Base-by-base conservation (phyloP, 2,888 invertebrate species). In the Drosophila phalerata region DNA sequence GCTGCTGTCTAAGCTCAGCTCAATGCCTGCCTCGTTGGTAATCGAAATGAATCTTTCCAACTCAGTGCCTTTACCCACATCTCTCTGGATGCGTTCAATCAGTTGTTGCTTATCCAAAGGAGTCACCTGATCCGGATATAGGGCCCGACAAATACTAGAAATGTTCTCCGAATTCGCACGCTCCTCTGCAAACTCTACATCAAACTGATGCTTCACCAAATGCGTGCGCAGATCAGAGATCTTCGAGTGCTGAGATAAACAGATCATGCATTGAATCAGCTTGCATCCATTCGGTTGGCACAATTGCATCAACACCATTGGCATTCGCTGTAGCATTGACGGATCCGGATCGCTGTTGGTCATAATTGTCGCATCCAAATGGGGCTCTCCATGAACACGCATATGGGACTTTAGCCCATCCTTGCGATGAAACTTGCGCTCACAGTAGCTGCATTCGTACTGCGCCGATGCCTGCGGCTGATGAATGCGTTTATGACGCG, bases 401-500 rank as follows among this genome's bases (percentile, higher is more conserved):
- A 94, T 93, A 73, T 95, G 95, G 0, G 94, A 93, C 37, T 94
- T 94, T 63, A 95, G 92, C 83, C 94, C 94, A 77, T 94, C 94
- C 77, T 94, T 94, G 34, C 95, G 93, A 68, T 94, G 93, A 73
- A 94, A 95, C 80, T 94, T 94, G 68, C 94, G 94, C 8, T 94
- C 92, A 75, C 95, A 95, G 30, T 94, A 90, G 6, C 94, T 92
- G 73, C 95, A 95, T 78, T 94, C 93, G 73, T 93, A 94, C 49
- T 92, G 92, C 72, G 94, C 94, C 57, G 65, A 43, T 1, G 82
- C 58, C 17, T 69, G 69, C 2, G 93, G 93, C 82, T 93, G 93
- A 89, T 96, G 95, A n/a, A 94, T 92, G 80, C 94, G 94, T 22
- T 94, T 93, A 90, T 96, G 96, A 55, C 95, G 94, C 0, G 94